Evolutionary conservation across 1,140 invertebrate genomes (phyloP), one percentile per base, ranked within the genome.

Genomic region (Drosophila baimaii): DNA sequence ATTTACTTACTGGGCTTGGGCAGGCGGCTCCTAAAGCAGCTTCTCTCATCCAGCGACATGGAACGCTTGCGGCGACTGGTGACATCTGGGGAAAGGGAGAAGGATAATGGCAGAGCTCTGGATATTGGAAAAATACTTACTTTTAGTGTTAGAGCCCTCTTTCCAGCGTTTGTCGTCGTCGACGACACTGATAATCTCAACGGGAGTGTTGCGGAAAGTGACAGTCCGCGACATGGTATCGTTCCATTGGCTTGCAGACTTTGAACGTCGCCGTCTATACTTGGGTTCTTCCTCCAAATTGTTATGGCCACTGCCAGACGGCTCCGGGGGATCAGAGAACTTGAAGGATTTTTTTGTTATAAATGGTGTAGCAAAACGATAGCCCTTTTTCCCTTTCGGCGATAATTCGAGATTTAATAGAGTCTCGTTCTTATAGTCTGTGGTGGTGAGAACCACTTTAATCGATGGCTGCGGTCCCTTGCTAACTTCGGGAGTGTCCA

Each of bases 31-130:
- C 19, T 23, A 6, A 43, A 41, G 4, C 5, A n/a, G 0, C 15
- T 37, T 19, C 2, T 58, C 7, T 78, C 74, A 47, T 90, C 90
- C 59, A 86, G 39, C 0, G 90, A 91, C 21, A 59, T 75, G 0
- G 90, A 91, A 7, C 90, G 78, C 39, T 75, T 90, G 17, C 86
- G 86, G 5, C 89, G 76, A 9, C 31, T 64, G 2, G 89, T 91
- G 12, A 91, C 55, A 77, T 85, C 89, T 90, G 7, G 9, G 0
- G 62, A 77, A 29, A 15, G 12, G 12, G 9, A 33, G 15, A 31
- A 43, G 3, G 17, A 19, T 17, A n/a, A 15, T 5, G 6, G 23
- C 15, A 10, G 35, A 3, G 21, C 12, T 33, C 9, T 17, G 25
- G 5, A 27, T 1, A 35, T n/a, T 2, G 9, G 7, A 10, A 10